phyloP scores from a whole-genome alignment of 2,113 vertebrate genomes.

The Carassius gibelio region DNA sequence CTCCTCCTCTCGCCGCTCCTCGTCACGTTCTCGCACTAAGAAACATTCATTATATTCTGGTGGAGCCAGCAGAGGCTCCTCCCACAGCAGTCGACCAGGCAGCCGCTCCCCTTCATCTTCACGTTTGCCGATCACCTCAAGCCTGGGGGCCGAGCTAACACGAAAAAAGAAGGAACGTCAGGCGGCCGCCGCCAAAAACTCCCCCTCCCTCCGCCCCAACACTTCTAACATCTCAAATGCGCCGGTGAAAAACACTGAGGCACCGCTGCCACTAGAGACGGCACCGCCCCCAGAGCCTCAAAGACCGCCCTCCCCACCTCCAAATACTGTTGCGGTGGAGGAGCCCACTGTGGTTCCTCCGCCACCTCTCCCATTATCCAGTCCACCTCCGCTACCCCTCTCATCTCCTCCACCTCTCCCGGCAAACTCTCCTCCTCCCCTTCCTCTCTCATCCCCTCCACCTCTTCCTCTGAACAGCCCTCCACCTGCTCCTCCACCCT shows the following conservation, averaged over 20 bases:
- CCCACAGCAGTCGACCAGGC: conserved; percentile 77
- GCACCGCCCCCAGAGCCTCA: conserved; percentile 43
- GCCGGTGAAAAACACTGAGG: conserved; percentile 59
- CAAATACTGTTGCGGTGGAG: not conserved
- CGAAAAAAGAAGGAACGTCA: conserved; percentile 93
- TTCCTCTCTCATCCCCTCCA: conserved; percentile 67
- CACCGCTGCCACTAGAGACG: conserved; percentile 7
- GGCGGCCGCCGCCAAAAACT: conserved; percentile 84
- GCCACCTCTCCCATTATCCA: conserved; percentile 39
- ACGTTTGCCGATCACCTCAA: conserved; percentile 89
- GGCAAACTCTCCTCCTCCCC: conserved; percentile 58
- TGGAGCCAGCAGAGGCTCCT: conserved; percentile 50
- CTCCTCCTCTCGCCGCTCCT: conserved; percentile 80
- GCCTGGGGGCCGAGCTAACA: conserved; percentile 92
- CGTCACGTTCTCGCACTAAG: conserved; percentile 91
- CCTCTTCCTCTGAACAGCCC: conserved; percentile 71
- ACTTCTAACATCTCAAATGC: conserved; percentile 60
- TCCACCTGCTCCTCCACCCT: conserved; percentile 71
- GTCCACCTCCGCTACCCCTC: conserved; percentile 23
- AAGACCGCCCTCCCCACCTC: not conserved
- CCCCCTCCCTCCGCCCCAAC: conserved; percentile 75
- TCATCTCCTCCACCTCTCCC: conserved; percentile 62
- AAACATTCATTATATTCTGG: conserved; percentile 83
- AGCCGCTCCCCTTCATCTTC: conserved; percentile 88
- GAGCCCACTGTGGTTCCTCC: conserved; percentile 32